phyloP scores from a whole-genome alignment of 2,797 vertebrate genomes.

The Phyllotis vaccarum region DNA sequence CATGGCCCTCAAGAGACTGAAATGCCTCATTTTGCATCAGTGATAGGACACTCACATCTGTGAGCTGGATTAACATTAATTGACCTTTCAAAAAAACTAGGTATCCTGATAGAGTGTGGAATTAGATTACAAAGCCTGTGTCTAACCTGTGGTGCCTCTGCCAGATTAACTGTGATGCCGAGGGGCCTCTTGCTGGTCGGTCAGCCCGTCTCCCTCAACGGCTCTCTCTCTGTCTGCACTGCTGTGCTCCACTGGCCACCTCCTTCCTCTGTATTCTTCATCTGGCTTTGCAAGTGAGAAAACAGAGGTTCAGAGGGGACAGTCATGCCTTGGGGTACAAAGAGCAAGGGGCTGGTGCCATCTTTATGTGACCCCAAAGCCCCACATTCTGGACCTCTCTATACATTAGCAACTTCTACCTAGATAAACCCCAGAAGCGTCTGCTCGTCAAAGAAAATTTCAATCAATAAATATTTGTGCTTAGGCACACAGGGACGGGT shows the following conservation, averaged over 20 bases:
- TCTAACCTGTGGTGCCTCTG: background rate
- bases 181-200: background rate
- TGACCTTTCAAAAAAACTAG: background rate
- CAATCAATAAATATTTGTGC: background rate
- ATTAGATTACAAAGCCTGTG: background rate
- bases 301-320: background rate
- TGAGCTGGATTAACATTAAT: background rate
- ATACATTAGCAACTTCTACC: background rate
- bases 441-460: background rate
- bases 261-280: background rate
- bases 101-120: background rate
- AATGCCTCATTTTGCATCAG: background rate
- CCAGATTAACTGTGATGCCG: background rate
- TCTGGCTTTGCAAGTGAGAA: constrained; percentile 3
- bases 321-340: background rate
- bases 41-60: background rate
- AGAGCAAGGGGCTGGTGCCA: background rate
- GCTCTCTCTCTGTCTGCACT: background rate
- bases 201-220: background rate
- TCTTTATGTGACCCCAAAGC: background rate
- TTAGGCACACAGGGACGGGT: background rate
- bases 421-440: background rate
- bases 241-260: background rate
- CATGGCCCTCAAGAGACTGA: background rate
- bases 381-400: background rate